Conservation (phyloP, 2,113 vertebrate genomes). For the Ailurus styani region DNA sequence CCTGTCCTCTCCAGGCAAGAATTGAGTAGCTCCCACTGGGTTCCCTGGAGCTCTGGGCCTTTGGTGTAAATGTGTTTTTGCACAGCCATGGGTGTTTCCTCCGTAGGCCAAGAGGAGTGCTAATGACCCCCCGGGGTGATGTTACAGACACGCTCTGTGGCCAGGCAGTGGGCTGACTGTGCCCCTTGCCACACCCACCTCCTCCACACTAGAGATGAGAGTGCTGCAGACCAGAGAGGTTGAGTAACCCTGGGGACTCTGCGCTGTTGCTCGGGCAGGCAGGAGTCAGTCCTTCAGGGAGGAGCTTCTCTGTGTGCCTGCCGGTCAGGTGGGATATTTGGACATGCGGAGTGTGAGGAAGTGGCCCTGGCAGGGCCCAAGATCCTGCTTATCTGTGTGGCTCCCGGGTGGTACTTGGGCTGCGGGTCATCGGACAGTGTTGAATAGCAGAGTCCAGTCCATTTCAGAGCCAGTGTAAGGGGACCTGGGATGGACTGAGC, state of each 20-base stretch:
- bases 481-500: too few relatives aligned
- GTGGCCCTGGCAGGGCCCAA: too few relatives aligned
- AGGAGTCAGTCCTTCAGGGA: background rate
- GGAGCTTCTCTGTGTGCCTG: background rate
- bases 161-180: too few relatives aligned
- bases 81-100: too few relatives aligned
- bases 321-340: background rate
- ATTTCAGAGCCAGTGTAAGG: background rate
- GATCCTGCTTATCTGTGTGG: background rate
- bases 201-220: background rate
- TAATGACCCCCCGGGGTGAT: background rate
- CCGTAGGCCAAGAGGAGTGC: background rate
- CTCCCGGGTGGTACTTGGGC: rapidly evolving
- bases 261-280: rapidly evolving
- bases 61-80: background rate
- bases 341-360: background rate
- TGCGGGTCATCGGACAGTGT: rapidly evolving
- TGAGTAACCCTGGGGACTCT: background rate
- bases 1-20: background rate
- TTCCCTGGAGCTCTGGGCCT: background rate
- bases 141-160: rapidly evolving
- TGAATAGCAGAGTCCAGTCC: background rate
- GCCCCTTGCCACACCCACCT: too few relatives aligned
- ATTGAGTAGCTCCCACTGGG: background rate
- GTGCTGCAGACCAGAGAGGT: background rate